A percentile compares a stretch with the other conserved stretches of the same genome.
Conservation (phyloP, 2,113 vertebrate species). For the Tragulus kanchil region DNA sequence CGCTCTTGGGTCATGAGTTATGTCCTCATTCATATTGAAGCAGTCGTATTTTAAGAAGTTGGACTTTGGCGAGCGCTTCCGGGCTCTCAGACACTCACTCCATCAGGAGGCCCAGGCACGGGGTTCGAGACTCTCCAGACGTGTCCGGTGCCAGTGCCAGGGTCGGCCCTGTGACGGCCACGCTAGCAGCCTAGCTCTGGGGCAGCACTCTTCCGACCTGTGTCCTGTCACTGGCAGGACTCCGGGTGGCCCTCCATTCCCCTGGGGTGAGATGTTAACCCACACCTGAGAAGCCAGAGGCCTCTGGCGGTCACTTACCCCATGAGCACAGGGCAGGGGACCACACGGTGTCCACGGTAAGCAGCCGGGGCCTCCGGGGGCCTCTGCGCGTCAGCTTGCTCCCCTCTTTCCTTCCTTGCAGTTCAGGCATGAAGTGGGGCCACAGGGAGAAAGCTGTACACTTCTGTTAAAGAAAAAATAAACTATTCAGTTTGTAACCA, state of each 20-base stretch:
- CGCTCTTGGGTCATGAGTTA: accelerated
- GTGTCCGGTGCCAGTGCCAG: background rate
- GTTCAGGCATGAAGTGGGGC: background rate
- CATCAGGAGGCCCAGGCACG: accelerated
- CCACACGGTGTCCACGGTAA: background rate
- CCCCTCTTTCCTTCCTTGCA: background rate
- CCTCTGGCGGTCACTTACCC: background rate
- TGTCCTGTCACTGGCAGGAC: accelerated
- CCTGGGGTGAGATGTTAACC: no score
- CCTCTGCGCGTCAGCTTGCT: background rate
- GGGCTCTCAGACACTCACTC: accelerated
- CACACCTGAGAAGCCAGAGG: background rate
- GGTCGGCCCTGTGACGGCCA: no score
- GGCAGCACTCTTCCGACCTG: background rate
- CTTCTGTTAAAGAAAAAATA: background rate
- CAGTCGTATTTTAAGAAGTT: accelerated
- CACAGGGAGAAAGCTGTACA: background rate
- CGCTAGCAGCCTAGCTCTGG: no score
- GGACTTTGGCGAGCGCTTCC: background rate
- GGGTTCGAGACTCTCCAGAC: background rate
- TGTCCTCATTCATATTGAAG: accelerated
- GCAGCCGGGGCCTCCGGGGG: no score
- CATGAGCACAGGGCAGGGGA: background rate
- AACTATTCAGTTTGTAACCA: background rate
- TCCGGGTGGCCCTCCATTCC: background rate